Evolutionary conservation across 1,140 invertebrate species (phyloP).

Genomic region (Drosophila simulans): DNA sequence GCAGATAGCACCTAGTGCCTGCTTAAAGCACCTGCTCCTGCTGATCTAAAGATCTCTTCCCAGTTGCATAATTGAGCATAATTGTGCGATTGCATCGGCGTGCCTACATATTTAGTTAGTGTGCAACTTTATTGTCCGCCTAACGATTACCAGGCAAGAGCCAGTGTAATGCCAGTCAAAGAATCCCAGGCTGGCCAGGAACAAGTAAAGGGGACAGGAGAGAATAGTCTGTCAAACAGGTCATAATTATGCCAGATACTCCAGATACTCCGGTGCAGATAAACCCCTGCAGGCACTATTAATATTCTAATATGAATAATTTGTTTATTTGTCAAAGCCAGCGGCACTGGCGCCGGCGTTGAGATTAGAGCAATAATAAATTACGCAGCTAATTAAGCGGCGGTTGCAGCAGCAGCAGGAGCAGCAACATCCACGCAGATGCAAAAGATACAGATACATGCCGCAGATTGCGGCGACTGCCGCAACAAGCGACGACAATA

Average conservation of each 20-base stretch:
- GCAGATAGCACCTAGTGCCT: slow-evolving; percentile 15
- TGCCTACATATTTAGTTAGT: slow-evolving; percentile 46
- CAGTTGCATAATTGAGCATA: slow-evolving; percentile 78
- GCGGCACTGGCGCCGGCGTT: slow-evolving; percentile 61
- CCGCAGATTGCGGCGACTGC: slow-evolving; percentile 57
- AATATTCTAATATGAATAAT: slow-evolving; percentile 77
- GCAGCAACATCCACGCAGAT: slow-evolving; percentile 71
- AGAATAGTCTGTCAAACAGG: slow-evolving; percentile 25
- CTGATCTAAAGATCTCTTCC: slow-evolving; percentile 39
- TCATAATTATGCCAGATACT: slow-evolving; percentile 61
- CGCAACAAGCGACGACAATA: slow-evolving; percentile 57
- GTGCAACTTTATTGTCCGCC: slow-evolving; percentile 60
- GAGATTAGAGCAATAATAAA: slow-evolving; percentile 80
- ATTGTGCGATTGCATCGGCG: slow-evolving; percentile 74
- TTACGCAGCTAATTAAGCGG: slow-evolving; percentile 78
- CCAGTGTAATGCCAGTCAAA: slow-evolving; percentile 50
- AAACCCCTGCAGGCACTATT: slow-evolving; percentile 36
- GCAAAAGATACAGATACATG: slow-evolving; percentile 74
- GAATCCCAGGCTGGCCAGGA: slow-evolving; percentile 1
- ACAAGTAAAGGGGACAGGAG: background rate
- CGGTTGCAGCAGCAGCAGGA: slow-evolving; percentile 24
- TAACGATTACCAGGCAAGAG: slow-evolving; percentile 33
- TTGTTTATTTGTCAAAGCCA: slow-evolving; percentile 78
- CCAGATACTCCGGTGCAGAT: slow-evolving; percentile 45
- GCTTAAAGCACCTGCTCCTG: slow-evolving; percentile 37